Base-by-base conservation (phyloP, 2,888 invertebrate genomes). In the Brassicogethes aeneus region DNA sequence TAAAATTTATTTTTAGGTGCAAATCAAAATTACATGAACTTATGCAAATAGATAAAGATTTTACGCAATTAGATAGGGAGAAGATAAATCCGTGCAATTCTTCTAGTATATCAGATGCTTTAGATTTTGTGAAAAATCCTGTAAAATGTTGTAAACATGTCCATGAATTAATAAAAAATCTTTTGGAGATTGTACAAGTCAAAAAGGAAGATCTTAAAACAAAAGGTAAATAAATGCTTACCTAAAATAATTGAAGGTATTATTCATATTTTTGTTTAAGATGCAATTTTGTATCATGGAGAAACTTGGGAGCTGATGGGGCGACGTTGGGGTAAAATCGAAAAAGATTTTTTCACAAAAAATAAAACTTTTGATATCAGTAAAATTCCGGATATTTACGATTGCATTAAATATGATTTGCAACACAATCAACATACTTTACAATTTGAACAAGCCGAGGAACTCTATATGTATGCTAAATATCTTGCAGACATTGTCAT, bases 301-400 rank as follows among this genome's bases (percentile, higher is more conserved):
- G 99, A 99, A 70, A 94, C 95, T 0, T 97, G 97, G 97, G 97
- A 99, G 61, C 71, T 99, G 47, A 93, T 99, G 88, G 91, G 92
- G 3, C 77, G 97, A 14, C 77, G 97, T 10, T 97, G 97, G 97
- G 89, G 91, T 32, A 97, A 97, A 70, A 87, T 97, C 40, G 93
- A 96, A 62, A 96, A 97, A 68, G 99, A 99, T 68, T 99, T 99
- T 65, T 89, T 86, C 59, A 86, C 89, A 0, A 95, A 95, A 66
- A 87, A 85, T 56, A 88, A 86, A 54, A 78, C 82, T 30, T 99
- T 88, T 67, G 99, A 99, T 66, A 97, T 99, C 57, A 96, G 95
- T 3, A 99, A 99, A 71, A 92, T 99, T 43, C 97, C 99, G 0
- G 99, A 99, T 65, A 99, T 99, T 52, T 99, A 99, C 62, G 99